Base-by-base conservation (phyloP, 2,888 invertebrate genomes). In the Empis stercorea region DNA sequence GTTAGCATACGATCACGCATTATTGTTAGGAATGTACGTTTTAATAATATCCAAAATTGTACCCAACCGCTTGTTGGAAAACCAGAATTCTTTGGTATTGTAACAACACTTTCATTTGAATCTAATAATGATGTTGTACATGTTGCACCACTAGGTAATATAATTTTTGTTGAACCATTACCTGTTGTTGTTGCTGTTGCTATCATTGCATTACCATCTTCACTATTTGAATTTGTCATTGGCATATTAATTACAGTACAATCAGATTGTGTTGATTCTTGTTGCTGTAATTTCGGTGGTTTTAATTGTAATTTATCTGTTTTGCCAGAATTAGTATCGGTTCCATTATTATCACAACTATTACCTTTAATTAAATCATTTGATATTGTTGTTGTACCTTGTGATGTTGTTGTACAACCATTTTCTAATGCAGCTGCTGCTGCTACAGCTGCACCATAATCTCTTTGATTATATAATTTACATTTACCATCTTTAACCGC, bases 1-100 rank as follows among this genome's bases (percentile, higher is more conserved):
- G 94, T 95, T 64, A 96, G 68, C 68, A 87, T 93, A 74, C 89
- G 81, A 62, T 89, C 89, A 56, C 89, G 73, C 57, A 87, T 75
- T 56, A 87, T 87, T 56, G 87, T 87, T 48, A 81, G 74, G 65
- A 87, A 85, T 10, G 87, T 87, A 50, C 89, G 73, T 60, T 88
- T 87, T 58, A 94, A 75, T 58, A 95, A 73, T 58, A 94, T 87
- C 78, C 85, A 81, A 68, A 91, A 91, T 64, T 91, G 91, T 59
- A 80, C 78, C 74, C 80, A 84, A 34, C 85, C 81, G 45, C 84
- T 85, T 1, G 87, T 87, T 1, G 87, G 86, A 66, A 87, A 88
- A 40, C 83, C 82, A 45, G 80, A 74, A 59, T 80, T 81, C 51
- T 76, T 71, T 0, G 77, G 77, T 59, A 76, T 70, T 57, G 76